Conservation (phyloP, 2,888 invertebrate genomes). For the Caenorhabditis virilis region DNA sequence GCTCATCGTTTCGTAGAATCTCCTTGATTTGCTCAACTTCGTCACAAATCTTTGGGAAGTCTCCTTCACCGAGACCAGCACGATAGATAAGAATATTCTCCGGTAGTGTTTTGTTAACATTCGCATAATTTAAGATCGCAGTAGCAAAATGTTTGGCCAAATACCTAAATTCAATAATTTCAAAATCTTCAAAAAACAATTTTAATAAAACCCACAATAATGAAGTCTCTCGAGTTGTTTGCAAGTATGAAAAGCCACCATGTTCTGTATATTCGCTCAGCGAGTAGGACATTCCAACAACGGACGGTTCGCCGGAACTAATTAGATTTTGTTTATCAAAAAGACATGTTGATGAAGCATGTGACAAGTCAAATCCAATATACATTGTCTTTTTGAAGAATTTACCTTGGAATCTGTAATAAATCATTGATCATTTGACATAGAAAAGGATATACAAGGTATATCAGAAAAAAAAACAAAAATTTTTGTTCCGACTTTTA, state of each 20-base stretch:
- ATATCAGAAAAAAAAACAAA: no score
- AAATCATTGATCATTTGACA: no score
- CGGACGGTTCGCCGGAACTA: background rate
- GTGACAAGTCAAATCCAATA: background rate
- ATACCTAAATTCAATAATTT: background rate
- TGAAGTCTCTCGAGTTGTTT: background rate
- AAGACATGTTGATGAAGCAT: background rate
- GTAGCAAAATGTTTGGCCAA: no score
- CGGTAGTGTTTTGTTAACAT: no score
- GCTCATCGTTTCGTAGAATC: no score
- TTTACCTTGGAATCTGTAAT: no score
- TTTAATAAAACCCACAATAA: background rate
- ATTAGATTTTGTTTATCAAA: background rate
- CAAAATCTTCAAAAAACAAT: background rate
- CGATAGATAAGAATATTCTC: background rate
- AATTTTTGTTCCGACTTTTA: no score
- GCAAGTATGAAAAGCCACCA: background rate
- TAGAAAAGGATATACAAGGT: no score
- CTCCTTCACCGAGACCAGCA: background rate
- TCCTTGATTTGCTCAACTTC: background rate
- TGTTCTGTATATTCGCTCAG: background rate
- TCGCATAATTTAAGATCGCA: background rate
- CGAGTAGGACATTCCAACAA: background rate
- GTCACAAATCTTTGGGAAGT: background rate
- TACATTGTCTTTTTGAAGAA: background rate